A percentile compares a stretch with the other conserved stretches of the same genome.
Evolutionary conservation across 2,888 invertebrate species (phyloP).

Genomic region (Drosophila imparisetae): DNA sequence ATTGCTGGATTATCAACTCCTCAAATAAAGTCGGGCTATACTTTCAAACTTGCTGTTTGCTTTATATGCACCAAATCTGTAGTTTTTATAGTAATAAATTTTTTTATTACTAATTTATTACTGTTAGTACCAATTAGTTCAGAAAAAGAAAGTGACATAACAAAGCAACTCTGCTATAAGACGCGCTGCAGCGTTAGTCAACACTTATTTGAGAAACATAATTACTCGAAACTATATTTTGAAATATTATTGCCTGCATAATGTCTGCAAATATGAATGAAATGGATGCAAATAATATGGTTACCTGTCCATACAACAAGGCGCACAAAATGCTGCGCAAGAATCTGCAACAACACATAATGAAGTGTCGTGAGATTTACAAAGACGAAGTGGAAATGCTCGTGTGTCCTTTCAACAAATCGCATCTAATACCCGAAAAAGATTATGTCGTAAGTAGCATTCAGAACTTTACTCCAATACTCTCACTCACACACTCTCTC

Average conservation of each 20-base stretch:
- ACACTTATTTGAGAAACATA: slow-evolving; percentile 9
- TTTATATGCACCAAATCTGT: neutral
- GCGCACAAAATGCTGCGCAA: slow-evolving; percentile 86
- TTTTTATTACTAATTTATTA: neutral
- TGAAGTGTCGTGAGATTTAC: slow-evolving; percentile 86
- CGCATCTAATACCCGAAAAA: slow-evolving; percentile 86
- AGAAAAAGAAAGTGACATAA: neutral
- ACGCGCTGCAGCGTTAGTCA: slow-evolving; percentile 8
- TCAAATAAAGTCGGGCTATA: neutral
- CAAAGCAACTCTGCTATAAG: neutral
- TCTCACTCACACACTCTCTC: neutral
- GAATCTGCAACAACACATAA: slow-evolving; percentile 86
- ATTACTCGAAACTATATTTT: slow-evolving; percentile 1
- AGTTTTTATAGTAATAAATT: too few species aligned
- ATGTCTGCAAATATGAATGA: slow-evolving; percentile 1
- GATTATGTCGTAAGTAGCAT: slow-evolving; percentile 81
- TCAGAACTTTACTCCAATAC: neutral
- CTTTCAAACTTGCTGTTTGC: neutral
- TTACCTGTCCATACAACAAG: slow-evolving; percentile 87
- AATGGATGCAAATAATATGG: slow-evolving; percentile 78
- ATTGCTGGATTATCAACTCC: neutral
- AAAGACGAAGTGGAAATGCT: slow-evolving; percentile 84
- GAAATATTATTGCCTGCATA: neutral
- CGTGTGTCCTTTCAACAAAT: slow-evolving; percentile 87
- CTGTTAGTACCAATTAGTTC: neutral